phyloP scores from a whole-genome alignment of 1,140 invertebrate species.

The Eulimnadia texana region DNA sequence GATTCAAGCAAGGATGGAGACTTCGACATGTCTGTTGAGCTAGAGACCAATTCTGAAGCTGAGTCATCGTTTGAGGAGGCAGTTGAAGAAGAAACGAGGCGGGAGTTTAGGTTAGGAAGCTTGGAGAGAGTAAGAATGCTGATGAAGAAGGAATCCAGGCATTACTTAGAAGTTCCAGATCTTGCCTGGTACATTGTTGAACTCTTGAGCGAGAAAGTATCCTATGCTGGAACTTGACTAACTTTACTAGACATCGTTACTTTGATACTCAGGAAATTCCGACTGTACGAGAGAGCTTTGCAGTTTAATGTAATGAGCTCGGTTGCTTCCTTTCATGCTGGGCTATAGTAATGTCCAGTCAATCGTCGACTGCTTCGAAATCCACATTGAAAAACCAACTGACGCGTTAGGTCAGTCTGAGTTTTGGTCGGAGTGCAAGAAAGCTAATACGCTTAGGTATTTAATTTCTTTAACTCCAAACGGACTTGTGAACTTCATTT shows the following conservation, averaged over 20 bases:
- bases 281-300: neutral
- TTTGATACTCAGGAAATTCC: neutral
- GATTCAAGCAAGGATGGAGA: neutral
- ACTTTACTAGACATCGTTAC: neutral
- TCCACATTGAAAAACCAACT: conserved; percentile 29
- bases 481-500: conserved; percentile 31
- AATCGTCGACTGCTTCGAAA: conserved; percentile 30
- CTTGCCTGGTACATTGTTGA: neutral
- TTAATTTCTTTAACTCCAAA: conserved; percentile 30
- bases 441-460: conserved; percentile 34
- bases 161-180: neutral
- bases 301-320: neutral
- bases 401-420: conserved; percentile 28
- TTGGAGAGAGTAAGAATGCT: neutral
- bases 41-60: neutral
- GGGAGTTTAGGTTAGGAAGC: neutral
- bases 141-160: neutral
- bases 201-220: neutral
- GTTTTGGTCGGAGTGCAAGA: conserved; percentile 34
- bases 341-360: conserved; percentile 19
- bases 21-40: neutral
- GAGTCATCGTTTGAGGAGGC: neutral
- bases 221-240: neutral
- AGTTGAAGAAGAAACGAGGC: neutral
- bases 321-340: neutral